Conservation (phyloP, 2,797 vertebrate genomes). For the Schizothorax lantsangensis region DNA sequence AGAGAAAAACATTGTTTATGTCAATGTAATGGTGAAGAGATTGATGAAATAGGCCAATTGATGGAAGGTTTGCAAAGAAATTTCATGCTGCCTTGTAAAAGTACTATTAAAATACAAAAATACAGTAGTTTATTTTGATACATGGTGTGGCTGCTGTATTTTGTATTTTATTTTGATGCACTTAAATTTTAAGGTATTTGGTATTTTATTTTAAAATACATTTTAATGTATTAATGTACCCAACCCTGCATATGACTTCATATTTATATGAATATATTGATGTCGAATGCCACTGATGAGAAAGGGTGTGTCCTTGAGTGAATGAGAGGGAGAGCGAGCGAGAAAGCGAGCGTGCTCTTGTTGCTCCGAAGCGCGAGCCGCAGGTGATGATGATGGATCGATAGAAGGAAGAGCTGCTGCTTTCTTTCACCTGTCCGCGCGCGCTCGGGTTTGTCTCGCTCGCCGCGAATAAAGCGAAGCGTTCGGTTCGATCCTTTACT, state of each 20-base stretch:
- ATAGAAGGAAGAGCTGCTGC: constrained; percentile 41
- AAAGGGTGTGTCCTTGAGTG: constrained; percentile 17
- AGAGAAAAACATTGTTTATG: neutral
- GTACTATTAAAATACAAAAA: neutral
- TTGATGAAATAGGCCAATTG: neutral
- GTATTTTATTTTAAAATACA: neutral
- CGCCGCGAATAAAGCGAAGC: neutral
- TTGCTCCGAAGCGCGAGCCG: constrained; percentile 41
- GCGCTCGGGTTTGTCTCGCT: neutral
- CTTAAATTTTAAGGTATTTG: neutral
- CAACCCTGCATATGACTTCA: constrained; percentile 10
- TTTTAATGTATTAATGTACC: neutral
- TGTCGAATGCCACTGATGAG: constrained; percentile 20
- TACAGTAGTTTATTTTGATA: neutral
- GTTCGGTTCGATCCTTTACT: constrained; percentile 5
- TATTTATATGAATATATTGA: constrained; percentile 1
- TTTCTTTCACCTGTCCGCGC: constrained; percentile 52
- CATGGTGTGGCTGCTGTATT: neutral
- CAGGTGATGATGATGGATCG: constrained; percentile 43
- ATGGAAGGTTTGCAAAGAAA: neutral
- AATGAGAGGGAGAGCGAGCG: constrained; percentile 33
- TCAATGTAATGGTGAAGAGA: neutral
- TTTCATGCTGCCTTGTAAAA: neutral
- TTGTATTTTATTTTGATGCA: neutral
- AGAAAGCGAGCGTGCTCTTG: constrained; percentile 17